Conservation (phyloP, 1,140 invertebrate species). For the Dendrolimus kikuchii region DNA sequence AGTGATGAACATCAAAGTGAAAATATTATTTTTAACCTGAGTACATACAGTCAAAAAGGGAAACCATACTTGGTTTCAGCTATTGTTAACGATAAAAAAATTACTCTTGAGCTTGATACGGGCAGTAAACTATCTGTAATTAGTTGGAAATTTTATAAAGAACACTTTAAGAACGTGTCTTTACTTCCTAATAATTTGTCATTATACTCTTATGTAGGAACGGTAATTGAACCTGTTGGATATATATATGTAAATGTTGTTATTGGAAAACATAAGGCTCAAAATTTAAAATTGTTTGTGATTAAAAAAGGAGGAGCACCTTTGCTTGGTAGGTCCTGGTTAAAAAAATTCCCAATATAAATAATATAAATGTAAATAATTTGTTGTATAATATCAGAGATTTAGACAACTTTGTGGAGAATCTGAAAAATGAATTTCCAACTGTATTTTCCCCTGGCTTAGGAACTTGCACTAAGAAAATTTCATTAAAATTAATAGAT, state of each 20-base stretch:
- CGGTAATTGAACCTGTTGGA: background rate
- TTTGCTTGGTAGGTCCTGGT: background rate
- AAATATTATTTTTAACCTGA: background rate
- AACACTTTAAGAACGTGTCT: background rate
- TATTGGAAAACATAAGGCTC: background rate
- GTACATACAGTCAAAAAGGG: background rate
- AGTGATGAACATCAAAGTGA: background rate
- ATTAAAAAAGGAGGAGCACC: background rate
- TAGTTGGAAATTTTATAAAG: background rate
- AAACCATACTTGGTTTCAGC: background rate
- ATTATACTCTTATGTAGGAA: background rate
- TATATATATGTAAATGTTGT: background rate
- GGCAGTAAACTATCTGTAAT: conserved; percentile 1
- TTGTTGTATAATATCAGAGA: background rate
- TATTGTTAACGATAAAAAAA: background rate
- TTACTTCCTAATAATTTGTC: background rate
- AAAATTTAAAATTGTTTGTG: no score
- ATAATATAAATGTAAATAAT: background rate
- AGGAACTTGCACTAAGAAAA: background rate
- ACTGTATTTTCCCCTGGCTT: background rate
- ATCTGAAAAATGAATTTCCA: background rate
- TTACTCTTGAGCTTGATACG: background rate
- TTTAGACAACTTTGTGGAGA: background rate
- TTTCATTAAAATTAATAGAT: background rate
- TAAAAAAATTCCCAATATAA: no score